These are phyloP conservation scores for Temnothorax ravouxi DNA, from an alignment of 2,888 invertebrate genomes.

Conservation along the genomic window DNA sequence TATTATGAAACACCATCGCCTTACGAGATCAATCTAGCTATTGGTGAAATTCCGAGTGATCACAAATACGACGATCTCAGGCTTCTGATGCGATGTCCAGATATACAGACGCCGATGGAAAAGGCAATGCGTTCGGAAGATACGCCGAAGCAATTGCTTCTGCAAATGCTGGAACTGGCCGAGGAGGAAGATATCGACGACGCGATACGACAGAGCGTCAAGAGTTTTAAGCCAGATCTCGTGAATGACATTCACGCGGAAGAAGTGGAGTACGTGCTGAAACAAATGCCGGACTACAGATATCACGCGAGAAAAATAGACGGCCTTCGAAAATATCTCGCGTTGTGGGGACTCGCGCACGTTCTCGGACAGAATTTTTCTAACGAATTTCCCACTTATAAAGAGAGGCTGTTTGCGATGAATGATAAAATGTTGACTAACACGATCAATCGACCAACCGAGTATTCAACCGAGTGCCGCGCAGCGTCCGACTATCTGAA, in stretches of 20 bases:
- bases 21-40: slow-evolving; percentile 47
- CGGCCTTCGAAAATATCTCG: slow-evolving; percentile 10
- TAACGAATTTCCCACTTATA: background rate
- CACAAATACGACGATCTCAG: slow-evolving; percentile 28
- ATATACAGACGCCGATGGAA: background rate
- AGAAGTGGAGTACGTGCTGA: slow-evolving; percentile 29
- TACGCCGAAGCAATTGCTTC: slow-evolving; percentile 45
- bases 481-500: slow-evolving; percentile 1
- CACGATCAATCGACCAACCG: background rate
- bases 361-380: slow-evolving; percentile 8
- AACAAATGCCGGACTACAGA: slow-evolving; percentile 25
- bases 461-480: background rate
- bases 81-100: slow-evolving; percentile 28
- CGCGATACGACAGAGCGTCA: background rate
- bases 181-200: background rate
- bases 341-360: background rate
- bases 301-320: slow-evolving; percentile 33
- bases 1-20: background rate
- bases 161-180: slow-evolving; percentile 17
- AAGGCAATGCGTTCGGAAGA: background rate
- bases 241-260: slow-evolving; percentile 13
- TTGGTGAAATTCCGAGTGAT: slow-evolving; percentile 38
- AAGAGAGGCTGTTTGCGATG: background rate
- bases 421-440: background rate
- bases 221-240: background rate